Evolutionary conservation across 2,888 invertebrate species (phyloP).

Genomic region (Standfussiana lucernea): DNA sequence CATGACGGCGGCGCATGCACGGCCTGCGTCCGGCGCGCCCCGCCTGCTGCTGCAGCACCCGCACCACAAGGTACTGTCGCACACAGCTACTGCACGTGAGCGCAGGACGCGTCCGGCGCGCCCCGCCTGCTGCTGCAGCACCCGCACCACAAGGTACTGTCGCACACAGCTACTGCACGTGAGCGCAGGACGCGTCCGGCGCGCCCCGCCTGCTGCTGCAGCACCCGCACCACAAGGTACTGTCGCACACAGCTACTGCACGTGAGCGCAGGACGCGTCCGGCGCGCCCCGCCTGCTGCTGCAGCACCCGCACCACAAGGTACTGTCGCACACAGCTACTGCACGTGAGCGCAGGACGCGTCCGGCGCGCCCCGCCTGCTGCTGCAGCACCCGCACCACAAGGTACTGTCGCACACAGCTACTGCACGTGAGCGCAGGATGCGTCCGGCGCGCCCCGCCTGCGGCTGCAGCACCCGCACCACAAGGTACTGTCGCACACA

Average conservation of each 20-base stretch:
- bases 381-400: slow-evolving; percentile 39
- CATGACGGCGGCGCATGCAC: slow-evolving; percentile 95
- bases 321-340: slow-evolving; percentile 12
- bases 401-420: slow-evolving; percentile 21
- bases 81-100: slow-evolving; percentile 83
- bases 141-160: slow-evolving; percentile 74
- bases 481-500: slow-evolving; percentile 33
- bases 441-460: slow-evolving; percentile 89
- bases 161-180: slow-evolving; percentile 73
- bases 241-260: slow-evolving; percentile 75
- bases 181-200: slow-evolving; percentile 78
- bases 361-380: slow-evolving; percentile 92
- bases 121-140: slow-evolving; percentile 71
- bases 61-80: slow-evolving; percentile 70
- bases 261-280: slow-evolving; percentile 68
- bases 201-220: slow-evolving; percentile 88
- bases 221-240: no score
- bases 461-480: slow-evolving; percentile 71
- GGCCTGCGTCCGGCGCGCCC: slow-evolving; percentile 87
- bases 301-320: slow-evolving; percentile 83
- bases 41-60: slow-evolving; percentile 87
- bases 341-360: neutral
- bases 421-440: slow-evolving; percentile 62
- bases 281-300: slow-evolving; percentile 79
- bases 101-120: neutral